Evolutionary conservation across 1,140 invertebrate genomes (phyloP), one percentile per base, ranked within the genome.

Genomic region (Goniozus legneri): DNA sequence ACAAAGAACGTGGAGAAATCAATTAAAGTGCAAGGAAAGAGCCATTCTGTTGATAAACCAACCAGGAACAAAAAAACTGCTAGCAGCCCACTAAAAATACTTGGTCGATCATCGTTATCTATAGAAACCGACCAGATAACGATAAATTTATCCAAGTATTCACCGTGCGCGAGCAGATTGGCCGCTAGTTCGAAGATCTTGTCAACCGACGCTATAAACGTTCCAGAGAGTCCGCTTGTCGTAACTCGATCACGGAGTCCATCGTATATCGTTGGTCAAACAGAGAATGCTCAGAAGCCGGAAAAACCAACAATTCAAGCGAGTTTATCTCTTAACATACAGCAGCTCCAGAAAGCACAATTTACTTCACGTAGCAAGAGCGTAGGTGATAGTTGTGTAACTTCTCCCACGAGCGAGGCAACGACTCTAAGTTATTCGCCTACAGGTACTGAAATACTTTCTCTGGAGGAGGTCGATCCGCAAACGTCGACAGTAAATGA

Each of bases 171-270:
- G 3, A 71, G 71, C 30, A 62, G 74, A 16, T 50, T 76, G 1
- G 73, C 73, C 1, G 71, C 74, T 0, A 69, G 71, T 35, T 74
- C 74, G 6, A 76, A 75, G 37, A 75, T 75, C 20, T 46, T 76
- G 1, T 63, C 70, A 0, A 69, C 56, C n/a, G 66, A 72, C 44
- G 31, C 53, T 20, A 10, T 32, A 24, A 22, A 46, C 2, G 65
- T 57, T 46, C 66, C 60, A 0, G 69, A 72, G 4, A 73, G 70
- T 54, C 71, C 72, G 3, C 36, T 72, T 8, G 69, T 68, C 12
- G 65, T 65, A 3, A 45, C 61, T 2, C 56, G 63, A 4, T 61
- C 65, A 3, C 64, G 58, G 33, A 72, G 70, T 52, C 68, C 69
- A 1, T 64, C 54, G 24, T 37, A 54, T 15, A 3, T 54, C 8